phyloP scores from a whole-genome alignment of 2,797 vertebrate genomes.

The Pangasius krempfi region DNA sequence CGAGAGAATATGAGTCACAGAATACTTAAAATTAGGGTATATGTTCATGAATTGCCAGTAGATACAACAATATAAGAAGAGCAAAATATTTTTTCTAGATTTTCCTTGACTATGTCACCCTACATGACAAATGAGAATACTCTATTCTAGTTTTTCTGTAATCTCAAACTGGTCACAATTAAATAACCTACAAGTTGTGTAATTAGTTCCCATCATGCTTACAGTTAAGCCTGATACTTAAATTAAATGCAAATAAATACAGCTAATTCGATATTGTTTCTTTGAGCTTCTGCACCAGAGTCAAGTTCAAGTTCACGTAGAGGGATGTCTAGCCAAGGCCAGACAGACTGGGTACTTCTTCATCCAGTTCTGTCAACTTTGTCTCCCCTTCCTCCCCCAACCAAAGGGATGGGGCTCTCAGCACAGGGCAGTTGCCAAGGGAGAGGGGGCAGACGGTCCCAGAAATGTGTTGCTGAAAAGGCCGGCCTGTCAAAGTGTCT shows the following conservation, averaged over 20 bases:
- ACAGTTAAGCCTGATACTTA: background rate
- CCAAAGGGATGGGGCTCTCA: slow-evolving; percentile 64
- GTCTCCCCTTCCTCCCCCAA: slow-evolving; percentile 35
- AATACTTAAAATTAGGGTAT: slow-evolving; percentile 20
- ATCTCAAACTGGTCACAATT: background rate
- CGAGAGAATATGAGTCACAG: slow-evolving; percentile 38
- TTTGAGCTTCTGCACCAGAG: slow-evolving; percentile 61
- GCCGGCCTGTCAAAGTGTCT: slow-evolving; percentile 91
- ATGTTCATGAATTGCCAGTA: background rate
- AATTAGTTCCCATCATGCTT: background rate
- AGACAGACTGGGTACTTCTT: slow-evolving; percentile 60
- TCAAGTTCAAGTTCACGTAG: slow-evolving; percentile 82
- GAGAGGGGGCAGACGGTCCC: slow-evolving; percentile 80
- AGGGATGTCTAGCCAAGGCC: slow-evolving; percentile 67
- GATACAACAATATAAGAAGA: background rate
- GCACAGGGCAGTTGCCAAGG: slow-evolving; percentile 91
- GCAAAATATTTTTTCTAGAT: background rate
- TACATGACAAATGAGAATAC: background rate
- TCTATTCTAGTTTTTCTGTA: background rate
- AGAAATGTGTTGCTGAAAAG: slow-evolving; percentile 89
- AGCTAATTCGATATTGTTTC: background rate
- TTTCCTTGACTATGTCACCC: background rate
- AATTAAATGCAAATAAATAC: slow-evolving; percentile 18
- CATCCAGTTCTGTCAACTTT: slow-evolving; percentile 65
- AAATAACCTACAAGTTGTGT: background rate